Evolutionary conservation across 2,888 invertebrate genomes (phyloP), one percentile per base, ranked within the genome.

Genomic region (Drosophila mettleri): DNA sequence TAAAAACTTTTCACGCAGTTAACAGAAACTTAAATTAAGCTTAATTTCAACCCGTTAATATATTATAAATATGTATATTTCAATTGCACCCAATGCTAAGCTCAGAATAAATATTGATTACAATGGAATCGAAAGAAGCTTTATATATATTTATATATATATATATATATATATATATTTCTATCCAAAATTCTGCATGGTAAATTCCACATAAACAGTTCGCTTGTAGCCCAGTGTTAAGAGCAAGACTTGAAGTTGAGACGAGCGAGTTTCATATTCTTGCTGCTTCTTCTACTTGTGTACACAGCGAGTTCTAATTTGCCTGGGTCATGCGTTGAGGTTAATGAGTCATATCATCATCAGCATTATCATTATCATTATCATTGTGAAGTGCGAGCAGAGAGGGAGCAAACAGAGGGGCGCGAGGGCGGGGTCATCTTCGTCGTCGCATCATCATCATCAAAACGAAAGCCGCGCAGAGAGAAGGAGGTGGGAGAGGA

Each of bases 261-360:
- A 52, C 61, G 67, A 72, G 78, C 61, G 67, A 72, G 78, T 67
- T 72, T 77, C 38, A 33, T 38, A 24, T 33, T 43, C 10, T 9
- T 69, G 4, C 22, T 24, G 14, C 22, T 24, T 51, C 52, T 60
- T 66, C 49, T 55, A 52, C 31, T 67, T 79, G 68, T 51, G 73
- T 49, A 61, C 67, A 69, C 69, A 71, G 65, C 76, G 65, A 70
- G 83, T 77, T 88, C 88, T 83, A 83, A 83, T 83, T 88, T 86
- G 84, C 78, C 78, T 86, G 84, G 86, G 88, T 80, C 89, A 80
- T 84, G 80, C 76, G 79, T 86, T 71, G 89, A 84, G 85, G 84
- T 88, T 85, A 88, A 85, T 85, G 85, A 85, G 88, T 85, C 89
- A 88, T 84, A 88, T 83, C 83, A 83, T 84, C 81, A 88, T 88